These are phyloP conservation scores for Phortica okadai DNA, from an alignment of 2,888 invertebrate genomes.

Conservation along the genomic window DNA sequence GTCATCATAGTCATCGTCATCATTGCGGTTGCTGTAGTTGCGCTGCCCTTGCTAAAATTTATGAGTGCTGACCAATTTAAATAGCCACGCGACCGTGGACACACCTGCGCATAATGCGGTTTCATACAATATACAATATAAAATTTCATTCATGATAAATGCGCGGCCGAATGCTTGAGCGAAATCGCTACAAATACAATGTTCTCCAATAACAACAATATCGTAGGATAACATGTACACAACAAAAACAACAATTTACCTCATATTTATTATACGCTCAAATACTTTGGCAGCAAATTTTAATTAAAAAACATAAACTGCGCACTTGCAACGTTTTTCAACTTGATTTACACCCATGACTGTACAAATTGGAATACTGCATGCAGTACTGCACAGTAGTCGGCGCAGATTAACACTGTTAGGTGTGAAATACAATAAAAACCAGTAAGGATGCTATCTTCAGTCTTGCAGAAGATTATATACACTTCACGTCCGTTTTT, in stretches of 20 bases:
- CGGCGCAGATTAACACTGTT: no score
- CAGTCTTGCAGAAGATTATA: no score
- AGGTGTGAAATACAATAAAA: no score
- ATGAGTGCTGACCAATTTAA: slow-evolving; percentile 68
- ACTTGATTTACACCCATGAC: slow-evolving; percentile 1
- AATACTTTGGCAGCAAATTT: slow-evolving; percentile 4
- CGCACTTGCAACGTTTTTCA: background rate
- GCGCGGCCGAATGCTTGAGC: background rate
- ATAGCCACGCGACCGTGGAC: slow-evolving; percentile 67
- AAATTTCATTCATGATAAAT: slow-evolving; percentile 20
- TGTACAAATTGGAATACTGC: background rate
- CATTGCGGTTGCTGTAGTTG: background rate
- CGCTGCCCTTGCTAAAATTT: slow-evolving; percentile 49
- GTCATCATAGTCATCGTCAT: background rate
- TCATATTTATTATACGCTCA: slow-evolving; percentile 5
- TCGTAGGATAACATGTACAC: background rate
- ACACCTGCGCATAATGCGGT: slow-evolving; percentile 69
- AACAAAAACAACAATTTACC: background rate
- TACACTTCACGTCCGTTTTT: no score
- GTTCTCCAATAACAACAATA: background rate
- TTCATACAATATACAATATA: slow-evolving; percentile 8
- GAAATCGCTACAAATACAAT: background rate
- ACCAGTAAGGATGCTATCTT: no score
- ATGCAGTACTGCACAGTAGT: no score
- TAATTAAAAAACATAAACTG: slow-evolving; percentile 5